These are phyloP conservation scores for Leptinotarsa defecta DNA, from an alignment of 1,140 invertebrate species.

Conservation along the genomic window DNA sequence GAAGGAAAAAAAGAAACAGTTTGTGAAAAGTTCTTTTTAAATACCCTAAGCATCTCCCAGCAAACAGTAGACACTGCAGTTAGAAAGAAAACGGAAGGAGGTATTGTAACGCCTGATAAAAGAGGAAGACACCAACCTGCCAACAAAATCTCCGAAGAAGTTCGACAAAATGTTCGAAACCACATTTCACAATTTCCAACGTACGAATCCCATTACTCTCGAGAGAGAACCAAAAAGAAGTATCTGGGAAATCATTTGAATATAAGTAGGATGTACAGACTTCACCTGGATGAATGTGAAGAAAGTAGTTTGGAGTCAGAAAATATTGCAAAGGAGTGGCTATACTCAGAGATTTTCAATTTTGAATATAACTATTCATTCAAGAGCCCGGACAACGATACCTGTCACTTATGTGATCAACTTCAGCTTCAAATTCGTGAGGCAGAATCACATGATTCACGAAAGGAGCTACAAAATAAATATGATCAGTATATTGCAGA, in stretches of 20 bases:
- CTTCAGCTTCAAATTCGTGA: background rate
- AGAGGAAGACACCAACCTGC: background rate
- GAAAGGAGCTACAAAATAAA: background rate
- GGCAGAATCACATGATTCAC: background rate
- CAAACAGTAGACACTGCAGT: constrained; percentile 11
- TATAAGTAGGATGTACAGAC: background rate
- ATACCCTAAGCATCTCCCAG: constrained; percentile 3
- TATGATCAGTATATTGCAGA: background rate
- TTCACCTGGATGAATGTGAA: background rate
- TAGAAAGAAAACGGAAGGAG: background rate
- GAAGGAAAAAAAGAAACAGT: constrained; percentile 9
- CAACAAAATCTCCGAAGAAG: constrained; percentile 14
- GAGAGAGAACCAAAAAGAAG: background rate
- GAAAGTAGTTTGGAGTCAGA: no score
- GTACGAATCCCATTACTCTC: background rate
- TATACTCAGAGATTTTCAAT: constrained; percentile 12
- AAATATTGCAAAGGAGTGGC: background rate
- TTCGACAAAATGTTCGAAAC: constrained; percentile 14
- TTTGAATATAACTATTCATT: background rate
- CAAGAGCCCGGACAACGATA: constrained; percentile 10
- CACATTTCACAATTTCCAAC: background rate
- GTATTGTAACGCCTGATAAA: constrained; percentile 13
- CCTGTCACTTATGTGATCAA: constrained; percentile 2
- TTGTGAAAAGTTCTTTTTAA: constrained; percentile 11
- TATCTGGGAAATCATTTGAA: background rate